Evolutionary conservation across 2,888 invertebrate genomes (phyloP), one percentile per base, ranked within the genome.

Genomic region (Cantharis flavilabris): DNA sequence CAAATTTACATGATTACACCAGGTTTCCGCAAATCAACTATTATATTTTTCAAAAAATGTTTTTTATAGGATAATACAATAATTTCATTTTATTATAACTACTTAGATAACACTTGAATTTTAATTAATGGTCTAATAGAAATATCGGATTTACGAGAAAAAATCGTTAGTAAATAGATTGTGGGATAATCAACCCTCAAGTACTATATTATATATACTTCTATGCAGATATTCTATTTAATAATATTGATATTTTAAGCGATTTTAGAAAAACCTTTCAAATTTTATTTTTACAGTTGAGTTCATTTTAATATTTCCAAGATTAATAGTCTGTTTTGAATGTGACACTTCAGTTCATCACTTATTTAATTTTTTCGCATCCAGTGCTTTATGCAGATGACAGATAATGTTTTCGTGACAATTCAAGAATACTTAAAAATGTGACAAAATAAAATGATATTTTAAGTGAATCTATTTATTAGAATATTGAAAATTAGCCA

Each of bases 321-420:
- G 77, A 77, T 77, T 77, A 77, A 77, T 77, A 77, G 77, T 75
- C 77, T 77, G 75, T 75, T 77, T 72, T 77, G 75, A 77, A 77
- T 77, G 77, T 77, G 77, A 77, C 77, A 72, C 75, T 75, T 72
- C 64, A 75, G 75, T 72, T 77, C 77, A 77, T 77, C 77, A 77
- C 74, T 77, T 77, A 77, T 77, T 77, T 72, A 77, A 77, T 77
- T 77, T 77, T 77, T 77, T 77, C 33, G 75, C 71, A 62, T 67
- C 70, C 69, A 75, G 64, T 72, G 72, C 73, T 77, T 74, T 73
- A 65, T 77, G 77, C 72, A 71, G 70, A 75, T 77, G 77, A 75
- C 77, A 77, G 77, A 67, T 74, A 73, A 77, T 74, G 74, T 62
- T 76, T 76, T 73, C 73, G 67, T 76, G 71, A 77, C 77, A 73